phyloP scores from a whole-genome alignment of 2,113 vertebrate genomes.

The Toxostoma redivivum region DNA sequence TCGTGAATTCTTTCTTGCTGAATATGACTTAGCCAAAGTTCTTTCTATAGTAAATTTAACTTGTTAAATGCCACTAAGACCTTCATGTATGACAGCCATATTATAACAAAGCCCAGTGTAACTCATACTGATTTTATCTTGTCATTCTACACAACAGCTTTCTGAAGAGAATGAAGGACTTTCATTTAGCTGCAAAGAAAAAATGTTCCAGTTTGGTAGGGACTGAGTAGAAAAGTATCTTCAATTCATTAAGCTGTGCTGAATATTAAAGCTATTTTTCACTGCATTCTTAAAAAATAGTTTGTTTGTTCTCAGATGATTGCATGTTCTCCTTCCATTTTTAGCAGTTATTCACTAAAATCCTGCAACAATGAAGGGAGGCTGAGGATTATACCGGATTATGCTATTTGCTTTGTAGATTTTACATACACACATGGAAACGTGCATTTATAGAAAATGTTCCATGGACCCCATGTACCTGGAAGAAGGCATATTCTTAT shows the following conservation, averaged over 20 bases:
- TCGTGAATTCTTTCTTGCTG: background rate
- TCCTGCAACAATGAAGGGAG: background rate
- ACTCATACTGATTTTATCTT: background rate
- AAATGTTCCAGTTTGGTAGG: background rate
- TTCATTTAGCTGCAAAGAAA: background rate
- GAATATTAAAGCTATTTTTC: conserved; percentile 1
- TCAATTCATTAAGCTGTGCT: background rate
- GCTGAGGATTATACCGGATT: background rate
- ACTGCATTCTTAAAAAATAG: background rate
- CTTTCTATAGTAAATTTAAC: background rate
- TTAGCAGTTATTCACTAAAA: background rate
- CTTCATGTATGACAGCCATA: background rate
- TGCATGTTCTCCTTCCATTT: background rate
- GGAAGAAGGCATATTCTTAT: background rate
- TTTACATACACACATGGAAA: background rate
- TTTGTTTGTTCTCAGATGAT: background rate
- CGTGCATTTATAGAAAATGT: background rate
- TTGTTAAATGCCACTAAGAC: background rate
- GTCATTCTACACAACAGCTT: background rate
- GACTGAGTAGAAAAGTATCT: background rate
- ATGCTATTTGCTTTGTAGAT: background rate
- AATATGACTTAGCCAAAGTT: background rate
- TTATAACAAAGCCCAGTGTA: background rate
- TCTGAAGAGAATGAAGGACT: background rate
- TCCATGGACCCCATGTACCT: background rate